Percentiles rank a stretch among this genome's conserved stretches.
Evolutionary conservation across 2,113 vertebrate genomes (phyloP).

Genomic region (Ascaphus truei): DNA sequence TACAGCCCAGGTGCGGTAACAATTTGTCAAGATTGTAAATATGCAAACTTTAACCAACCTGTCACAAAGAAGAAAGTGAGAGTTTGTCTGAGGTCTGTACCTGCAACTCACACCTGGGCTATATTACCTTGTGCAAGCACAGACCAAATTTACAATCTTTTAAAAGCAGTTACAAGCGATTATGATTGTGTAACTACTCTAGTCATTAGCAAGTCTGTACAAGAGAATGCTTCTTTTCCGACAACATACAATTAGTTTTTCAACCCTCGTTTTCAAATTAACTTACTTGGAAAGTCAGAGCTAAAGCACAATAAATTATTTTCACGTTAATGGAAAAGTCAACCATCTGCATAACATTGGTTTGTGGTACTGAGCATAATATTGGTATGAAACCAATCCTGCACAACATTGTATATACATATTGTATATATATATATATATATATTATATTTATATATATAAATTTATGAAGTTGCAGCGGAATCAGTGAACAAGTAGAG

Average conservation of each 20-base stretch:
- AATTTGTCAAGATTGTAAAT: slow-evolving; percentile 83
- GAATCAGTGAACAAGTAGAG: too few relatives aligned
- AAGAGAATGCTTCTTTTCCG: not conserved
- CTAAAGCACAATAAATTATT: not conserved
- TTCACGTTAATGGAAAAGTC: too few relatives aligned
- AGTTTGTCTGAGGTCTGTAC: slow-evolving; percentile 51
- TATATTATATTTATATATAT: too few relatives aligned
- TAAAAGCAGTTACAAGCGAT: slow-evolving; percentile 56
- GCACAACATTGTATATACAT: too few relatives aligned
- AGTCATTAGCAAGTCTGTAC: slow-evolving; percentile 25
- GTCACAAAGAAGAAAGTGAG: slow-evolving; percentile 54
- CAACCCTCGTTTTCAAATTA: not conserved
- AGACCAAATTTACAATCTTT: slow-evolving; percentile 58
- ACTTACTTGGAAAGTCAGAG: not conserved
- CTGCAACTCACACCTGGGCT: slow-evolving; percentile 34
- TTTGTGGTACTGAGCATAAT: too few relatives aligned
- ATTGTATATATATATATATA: too few relatives aligned
- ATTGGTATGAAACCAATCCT: too few relatives aligned
- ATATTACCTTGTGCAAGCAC: slow-evolving; percentile 55
- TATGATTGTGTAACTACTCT: slow-evolving; percentile 60
- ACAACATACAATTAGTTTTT: not conserved
- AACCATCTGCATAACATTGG: too few relatives aligned
- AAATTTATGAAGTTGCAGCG: too few relatives aligned
- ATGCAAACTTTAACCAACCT: slow-evolving; percentile 55
- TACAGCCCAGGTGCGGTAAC: slow-evolving; percentile 74